Evolutionary conservation across 2,888 invertebrate species (phyloP).

Genomic region (Meliscaeva auricollis): DNA sequence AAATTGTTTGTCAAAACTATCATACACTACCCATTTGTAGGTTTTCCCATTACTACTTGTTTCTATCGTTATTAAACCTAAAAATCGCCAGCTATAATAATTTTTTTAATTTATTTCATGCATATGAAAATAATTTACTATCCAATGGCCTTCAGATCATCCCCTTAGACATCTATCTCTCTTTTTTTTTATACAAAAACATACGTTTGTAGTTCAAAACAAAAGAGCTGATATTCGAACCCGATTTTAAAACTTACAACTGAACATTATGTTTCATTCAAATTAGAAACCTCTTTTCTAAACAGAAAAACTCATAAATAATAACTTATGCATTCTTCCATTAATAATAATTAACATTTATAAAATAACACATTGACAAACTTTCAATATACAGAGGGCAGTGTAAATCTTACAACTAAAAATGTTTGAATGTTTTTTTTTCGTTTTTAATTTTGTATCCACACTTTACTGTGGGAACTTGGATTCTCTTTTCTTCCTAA

Average conservation of each 20-base stretch:
- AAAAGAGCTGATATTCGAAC: slow-evolving; percentile 21
- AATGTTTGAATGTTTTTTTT: slow-evolving; percentile 22
- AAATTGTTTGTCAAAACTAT: too few relatives aligned
- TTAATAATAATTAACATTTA: not conserved
- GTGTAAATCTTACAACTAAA: slow-evolving; percentile 58
- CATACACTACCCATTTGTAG: too few relatives aligned
- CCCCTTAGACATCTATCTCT: too few relatives aligned
- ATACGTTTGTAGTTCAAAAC: not conserved
- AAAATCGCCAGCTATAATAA: too few relatives aligned
- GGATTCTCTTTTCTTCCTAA: slow-evolving; percentile 45
- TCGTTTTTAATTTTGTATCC: slow-evolving; percentile 50
- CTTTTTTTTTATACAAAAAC: too few relatives aligned
- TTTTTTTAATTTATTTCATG: too few relatives aligned
- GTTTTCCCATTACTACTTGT: too few relatives aligned
- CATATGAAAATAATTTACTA: too few relatives aligned
- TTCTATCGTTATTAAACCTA: too few relatives aligned
- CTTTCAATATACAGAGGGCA: not conserved
- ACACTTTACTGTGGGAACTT: slow-evolving; percentile 68
- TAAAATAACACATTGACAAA: not conserved
- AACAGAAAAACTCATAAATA: not conserved
- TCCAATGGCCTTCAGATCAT: too few relatives aligned
- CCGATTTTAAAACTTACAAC: not conserved
- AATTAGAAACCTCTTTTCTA: not conserved
- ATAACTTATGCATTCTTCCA: not conserved
- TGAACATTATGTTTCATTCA: not conserved